Base-by-base conservation (phyloP, 2,888 invertebrate genomes). In the Notocelia uddmanniana region DNA sequence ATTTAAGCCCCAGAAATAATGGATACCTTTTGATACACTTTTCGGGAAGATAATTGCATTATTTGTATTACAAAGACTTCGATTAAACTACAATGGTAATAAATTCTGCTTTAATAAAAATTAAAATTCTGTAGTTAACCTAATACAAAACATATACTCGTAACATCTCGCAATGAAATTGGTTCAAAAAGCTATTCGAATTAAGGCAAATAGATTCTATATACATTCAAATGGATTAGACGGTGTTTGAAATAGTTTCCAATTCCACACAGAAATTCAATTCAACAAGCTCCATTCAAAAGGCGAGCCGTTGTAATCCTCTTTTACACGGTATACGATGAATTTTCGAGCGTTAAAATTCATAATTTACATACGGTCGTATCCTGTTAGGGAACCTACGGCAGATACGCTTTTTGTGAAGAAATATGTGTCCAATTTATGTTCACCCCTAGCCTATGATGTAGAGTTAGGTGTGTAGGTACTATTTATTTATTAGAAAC, bases 261-360 rank as follows among this genome's bases (percentile, higher is more conserved):
- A 19, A 31, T 54, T 54, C 37, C 60, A 60, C 60, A 26, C 31
- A 50, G 52, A 52, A 50, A 63, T 34, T 52, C 63, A 52, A 63
- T 63, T 34, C 52, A 52, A 37, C 34, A 37, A 64, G 52, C n/a
- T 52, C 52, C 21, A 52, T 52, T 64, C 34, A 64, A 64, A 64
- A 54, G 9, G 23, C 1, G 48, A 54, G 23, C n/a, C 48, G 3
- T n/a, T 26, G 31, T 37, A 37, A 60, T 69, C 60, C 68, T 60
- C 41, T 68, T 59, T 41, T 26, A 37, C 60, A 41, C 41, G 26
- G 37, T 15, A 54, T 54, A 15, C 34, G 23, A 59, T 68, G 59
- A 37, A 59, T 59, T 68, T 68, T 58, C 48, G 18, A 68, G 34
- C 23, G 58, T 15, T 58, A 31, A 26, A 15, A 50, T 34, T 11